Percentiles rank a stretch among this genome's conserved stretches.
These are phyloP conservation scores for Clarias fuscus DNA, from an alignment of 2,797 vertebrate species.

Conservation along the genomic window DNA sequence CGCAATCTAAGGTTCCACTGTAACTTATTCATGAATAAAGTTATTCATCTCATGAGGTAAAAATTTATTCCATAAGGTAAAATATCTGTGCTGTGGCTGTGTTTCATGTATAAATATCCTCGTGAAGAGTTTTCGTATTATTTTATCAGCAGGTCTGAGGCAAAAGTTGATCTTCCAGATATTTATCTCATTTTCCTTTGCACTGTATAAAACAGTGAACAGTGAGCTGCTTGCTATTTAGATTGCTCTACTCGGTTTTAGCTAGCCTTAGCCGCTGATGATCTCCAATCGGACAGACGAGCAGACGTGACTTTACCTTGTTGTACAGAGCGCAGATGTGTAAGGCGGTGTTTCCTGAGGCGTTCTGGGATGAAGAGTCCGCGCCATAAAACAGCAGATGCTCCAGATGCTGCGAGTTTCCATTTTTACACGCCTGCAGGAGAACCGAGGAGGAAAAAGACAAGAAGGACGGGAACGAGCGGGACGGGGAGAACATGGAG, in stretches of 20 bases:
- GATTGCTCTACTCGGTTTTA: not conserved
- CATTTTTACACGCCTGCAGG: slow-evolving; percentile 87
- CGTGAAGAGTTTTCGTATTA: not conserved
- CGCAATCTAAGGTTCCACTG: too few species aligned
- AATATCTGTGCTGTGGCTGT: not conserved
- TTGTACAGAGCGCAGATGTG: slow-evolving; percentile 95
- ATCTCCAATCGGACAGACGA: too few species aligned
- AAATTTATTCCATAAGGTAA: not conserved
- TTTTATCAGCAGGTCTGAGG: not conserved
- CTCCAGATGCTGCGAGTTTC: slow-evolving; percentile 90
- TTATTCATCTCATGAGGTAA: not conserved
- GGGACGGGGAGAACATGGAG: not conserved
- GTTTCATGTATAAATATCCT: not conserved
- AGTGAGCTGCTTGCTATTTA: too few species aligned
- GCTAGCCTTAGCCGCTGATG: not conserved
- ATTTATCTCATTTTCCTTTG: not conserved
- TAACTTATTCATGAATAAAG: not conserved
- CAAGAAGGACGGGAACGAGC: not conserved
- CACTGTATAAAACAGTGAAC: not conserved
- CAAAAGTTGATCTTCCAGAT: not conserved
- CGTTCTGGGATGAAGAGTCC: slow-evolving; percentile 88
- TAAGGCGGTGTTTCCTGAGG: slow-evolving; percentile 92
- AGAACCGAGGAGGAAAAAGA: slow-evolving; percentile 1
- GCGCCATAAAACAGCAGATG: slow-evolving; percentile 92
- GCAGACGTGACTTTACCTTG: slow-evolving; percentile 73